These are phyloP conservation scores for Caenorhabditis inopinata DNA, from an alignment of 1,140 invertebrate species.

Conservation along the genomic window DNA sequence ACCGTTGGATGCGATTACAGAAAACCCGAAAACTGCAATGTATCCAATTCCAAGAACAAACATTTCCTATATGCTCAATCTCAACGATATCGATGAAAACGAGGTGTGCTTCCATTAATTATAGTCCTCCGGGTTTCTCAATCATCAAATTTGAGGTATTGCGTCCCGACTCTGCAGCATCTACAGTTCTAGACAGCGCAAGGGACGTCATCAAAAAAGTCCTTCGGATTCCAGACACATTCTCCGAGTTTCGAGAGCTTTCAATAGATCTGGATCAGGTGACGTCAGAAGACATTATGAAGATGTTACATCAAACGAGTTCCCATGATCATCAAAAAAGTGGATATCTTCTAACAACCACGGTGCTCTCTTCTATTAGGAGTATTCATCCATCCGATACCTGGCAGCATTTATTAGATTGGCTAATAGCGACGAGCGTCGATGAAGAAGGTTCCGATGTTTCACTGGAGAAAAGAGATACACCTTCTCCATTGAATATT, in stretches of 20 bases:
- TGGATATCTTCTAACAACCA: background rate
- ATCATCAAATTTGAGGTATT: background rate
- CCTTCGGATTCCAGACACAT: background rate
- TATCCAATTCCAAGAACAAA: slow-evolving; percentile 17
- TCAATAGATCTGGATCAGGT: slow-evolving; percentile 1
- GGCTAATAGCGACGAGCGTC: background rate
- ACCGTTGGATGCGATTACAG: background rate
- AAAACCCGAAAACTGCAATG: slow-evolving; percentile 6
- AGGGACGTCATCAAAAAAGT: background rate
- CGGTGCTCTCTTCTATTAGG: background rate
- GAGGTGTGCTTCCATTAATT: background rate
- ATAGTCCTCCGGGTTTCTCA: background rate
- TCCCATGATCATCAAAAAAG: background rate
- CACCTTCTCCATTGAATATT: background rate
- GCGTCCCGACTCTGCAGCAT: background rate
- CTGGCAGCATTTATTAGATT: background rate
- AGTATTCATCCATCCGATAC: slow-evolving; percentile 7
- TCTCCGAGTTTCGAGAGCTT: slow-evolving; percentile 10
- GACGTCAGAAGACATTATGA: background rate
- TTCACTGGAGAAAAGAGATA: background rate
- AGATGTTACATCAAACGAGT: background rate
- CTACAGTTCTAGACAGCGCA: background rate
- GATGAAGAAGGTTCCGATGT: background rate
- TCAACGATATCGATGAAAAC: slow-evolving; percentile 13
- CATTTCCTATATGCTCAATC: background rate